A percentile compares a stretch with the other conserved stretches of the same genome.
These are phyloP conservation scores for Hypotaenidia okinawae DNA, from an alignment of 2,797 vertebrate species.

Conservation along the genomic window DNA sequence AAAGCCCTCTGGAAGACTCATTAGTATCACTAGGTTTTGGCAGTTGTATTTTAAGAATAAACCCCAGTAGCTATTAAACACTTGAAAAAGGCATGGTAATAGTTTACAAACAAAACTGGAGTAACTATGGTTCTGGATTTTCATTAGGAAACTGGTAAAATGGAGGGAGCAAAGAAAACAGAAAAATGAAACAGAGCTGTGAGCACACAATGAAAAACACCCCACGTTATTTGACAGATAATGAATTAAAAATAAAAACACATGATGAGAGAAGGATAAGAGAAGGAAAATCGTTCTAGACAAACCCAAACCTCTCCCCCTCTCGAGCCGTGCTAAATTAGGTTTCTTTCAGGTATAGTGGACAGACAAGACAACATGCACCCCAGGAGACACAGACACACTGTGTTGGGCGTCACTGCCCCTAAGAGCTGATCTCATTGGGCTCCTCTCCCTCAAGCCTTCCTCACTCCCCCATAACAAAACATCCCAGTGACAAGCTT, in stretches of 20 bases:
- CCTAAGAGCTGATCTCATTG: neutral
- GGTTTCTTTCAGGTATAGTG: neutral
- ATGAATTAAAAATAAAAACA: neutral
- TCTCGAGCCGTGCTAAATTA: neutral
- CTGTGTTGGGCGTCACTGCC: neutral
- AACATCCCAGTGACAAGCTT: neutral
- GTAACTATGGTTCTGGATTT: neutral
- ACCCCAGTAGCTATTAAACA: constrained; percentile 4
- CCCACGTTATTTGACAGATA: neutral
- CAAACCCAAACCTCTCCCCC: neutral
- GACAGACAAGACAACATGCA: accelerated
- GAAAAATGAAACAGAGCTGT: neutral
- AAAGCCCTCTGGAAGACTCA: constrained; percentile 26
- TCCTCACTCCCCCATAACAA: neutral
- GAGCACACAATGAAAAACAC: neutral
- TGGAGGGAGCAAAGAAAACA: neutral
- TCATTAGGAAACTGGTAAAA: neutral
- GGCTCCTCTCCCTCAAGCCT: neutral
- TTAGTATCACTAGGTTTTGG: neutral
- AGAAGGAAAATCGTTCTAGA: neutral
- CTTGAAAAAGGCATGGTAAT: neutral
- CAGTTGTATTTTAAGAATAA: constrained; percentile 38
- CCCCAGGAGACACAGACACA: neutral
- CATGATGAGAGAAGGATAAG: neutral
- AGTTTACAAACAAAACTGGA: constrained; percentile 25